phyloP scores from a whole-genome alignment of 2,888 invertebrate genomes.

The Perithous albicinctus region DNA sequence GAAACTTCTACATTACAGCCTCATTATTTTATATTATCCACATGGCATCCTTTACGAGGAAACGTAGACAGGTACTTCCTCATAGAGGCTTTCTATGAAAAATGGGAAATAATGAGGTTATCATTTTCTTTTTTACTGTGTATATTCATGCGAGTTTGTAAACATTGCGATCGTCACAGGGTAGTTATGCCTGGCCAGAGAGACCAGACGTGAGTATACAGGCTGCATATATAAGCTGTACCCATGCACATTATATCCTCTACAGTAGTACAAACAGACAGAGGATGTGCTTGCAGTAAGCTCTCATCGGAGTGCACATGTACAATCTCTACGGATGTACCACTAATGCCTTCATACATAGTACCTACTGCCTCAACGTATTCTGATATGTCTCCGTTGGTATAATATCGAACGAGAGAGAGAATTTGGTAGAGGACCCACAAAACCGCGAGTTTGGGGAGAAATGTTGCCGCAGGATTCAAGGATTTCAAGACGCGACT shows the following conservation, averaged over 20 bases:
- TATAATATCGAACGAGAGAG: not conserved
- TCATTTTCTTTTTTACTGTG: too few species aligned
- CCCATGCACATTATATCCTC: not conserved
- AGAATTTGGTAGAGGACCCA: not conserved
- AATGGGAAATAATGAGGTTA: too few species aligned
- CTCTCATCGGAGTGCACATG: slow-evolving; percentile 16
- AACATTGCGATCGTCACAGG: slow-evolving; percentile 40
- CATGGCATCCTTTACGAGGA: too few species aligned
- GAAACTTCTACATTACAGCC: too few species aligned
- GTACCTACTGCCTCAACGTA: not conserved
- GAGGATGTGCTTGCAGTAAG: slow-evolving; percentile 9
- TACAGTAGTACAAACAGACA: slow-evolving; percentile 39
- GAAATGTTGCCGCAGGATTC: slow-evolving; percentile 6
- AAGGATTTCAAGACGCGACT: slow-evolving; percentile 17
- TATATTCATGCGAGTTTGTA: slow-evolving; percentile 53
- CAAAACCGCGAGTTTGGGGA: slow-evolving; percentile 1
- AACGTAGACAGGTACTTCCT: too few species aligned
- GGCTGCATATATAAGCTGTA: not conserved
- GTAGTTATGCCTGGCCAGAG: slow-evolving; percentile 20
- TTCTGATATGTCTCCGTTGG: not conserved
- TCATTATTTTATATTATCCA: too few species aligned
- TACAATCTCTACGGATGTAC: not conserved
- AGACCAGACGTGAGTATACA: slow-evolving; percentile 39
- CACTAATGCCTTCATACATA: not conserved
- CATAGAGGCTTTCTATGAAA: too few species aligned